phyloP scores from a whole-genome alignment of 2,888 invertebrate genomes.

The Steinernema hermaphroditum region DNA sequence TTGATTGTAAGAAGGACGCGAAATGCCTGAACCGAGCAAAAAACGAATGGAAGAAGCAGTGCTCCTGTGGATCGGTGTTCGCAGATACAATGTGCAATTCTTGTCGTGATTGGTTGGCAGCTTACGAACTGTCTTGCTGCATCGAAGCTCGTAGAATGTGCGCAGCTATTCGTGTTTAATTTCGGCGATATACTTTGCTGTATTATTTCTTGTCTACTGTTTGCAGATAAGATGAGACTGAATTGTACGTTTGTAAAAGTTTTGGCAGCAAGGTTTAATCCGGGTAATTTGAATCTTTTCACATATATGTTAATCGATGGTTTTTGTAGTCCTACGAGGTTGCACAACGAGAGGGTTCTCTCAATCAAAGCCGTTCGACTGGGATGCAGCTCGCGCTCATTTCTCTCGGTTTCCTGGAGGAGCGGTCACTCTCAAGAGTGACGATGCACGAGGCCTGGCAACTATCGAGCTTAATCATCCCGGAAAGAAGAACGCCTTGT shows the following conservation, averaged over 20 bases:
- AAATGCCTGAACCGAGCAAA: neutral
- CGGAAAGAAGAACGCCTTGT: conserved; percentile 69
- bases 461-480: conserved; percentile 68
- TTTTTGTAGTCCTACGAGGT: neutral
- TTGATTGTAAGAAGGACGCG: neutral
- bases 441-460: conserved; percentile 69
- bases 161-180: conserved; percentile 4
- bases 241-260: too few species aligned
- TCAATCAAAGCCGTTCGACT: neutral
- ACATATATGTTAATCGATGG: neutral
- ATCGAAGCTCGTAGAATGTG: neutral
- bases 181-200: too few species aligned
- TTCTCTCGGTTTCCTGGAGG: conserved; percentile 58
- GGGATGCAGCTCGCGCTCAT: conserved; percentile 23
- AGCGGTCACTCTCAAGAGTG: conserved; percentile 64
- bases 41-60: neutral
- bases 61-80: neutral
- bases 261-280: too few species aligned
- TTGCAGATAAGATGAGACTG: too few species aligned
- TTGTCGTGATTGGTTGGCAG: neutral
- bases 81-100: neutral
- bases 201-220: too few species aligned
- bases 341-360: neutral
- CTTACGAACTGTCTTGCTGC: conserved; percentile 15
- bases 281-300: neutral